Percentiles rank a stretch among this genome's conserved stretches.
Conservation (phyloP, 2,888 invertebrate species). For the Bimastos eiseni region DNA sequence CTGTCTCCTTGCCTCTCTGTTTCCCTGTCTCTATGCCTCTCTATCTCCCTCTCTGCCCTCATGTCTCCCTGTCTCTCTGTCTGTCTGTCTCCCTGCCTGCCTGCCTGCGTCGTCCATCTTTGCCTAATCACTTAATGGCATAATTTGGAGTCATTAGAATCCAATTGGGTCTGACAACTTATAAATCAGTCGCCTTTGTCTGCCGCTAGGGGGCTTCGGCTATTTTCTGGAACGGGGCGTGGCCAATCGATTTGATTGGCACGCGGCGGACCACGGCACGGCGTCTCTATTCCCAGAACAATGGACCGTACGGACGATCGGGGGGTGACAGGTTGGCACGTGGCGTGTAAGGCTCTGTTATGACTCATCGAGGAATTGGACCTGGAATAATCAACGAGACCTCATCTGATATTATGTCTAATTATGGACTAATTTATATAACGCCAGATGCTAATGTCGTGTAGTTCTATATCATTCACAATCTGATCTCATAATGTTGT, state of each 20-base stretch:
- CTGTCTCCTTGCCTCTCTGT: background rate
- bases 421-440: background rate
- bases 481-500: too few relatives aligned
- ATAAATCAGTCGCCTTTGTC: slow-evolving; percentile 13
- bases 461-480: background rate
- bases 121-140: background rate
- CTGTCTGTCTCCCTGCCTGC: background rate
- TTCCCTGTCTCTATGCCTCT: background rate
- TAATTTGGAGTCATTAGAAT: slow-evolving; percentile 21
- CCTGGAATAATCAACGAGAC: background rate
- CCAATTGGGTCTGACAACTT: background rate
- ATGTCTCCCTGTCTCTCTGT: background rate
- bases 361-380: background rate
- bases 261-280: background rate
- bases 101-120: background rate
- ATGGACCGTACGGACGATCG: background rate
- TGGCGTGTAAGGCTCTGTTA: background rate
- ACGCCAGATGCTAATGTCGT: background rate
- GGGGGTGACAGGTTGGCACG: background rate
- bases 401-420: background rate
- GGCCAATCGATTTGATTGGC: background rate
- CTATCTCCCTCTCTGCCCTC: background rate
- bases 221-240: background rate
- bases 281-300: background rate
- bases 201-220: slow-evolving; percentile 13